These are phyloP conservation scores for Leptinotarsa tumamoca DNA, from an alignment of 2,888 invertebrate genomes.

Conservation along the genomic window DNA sequence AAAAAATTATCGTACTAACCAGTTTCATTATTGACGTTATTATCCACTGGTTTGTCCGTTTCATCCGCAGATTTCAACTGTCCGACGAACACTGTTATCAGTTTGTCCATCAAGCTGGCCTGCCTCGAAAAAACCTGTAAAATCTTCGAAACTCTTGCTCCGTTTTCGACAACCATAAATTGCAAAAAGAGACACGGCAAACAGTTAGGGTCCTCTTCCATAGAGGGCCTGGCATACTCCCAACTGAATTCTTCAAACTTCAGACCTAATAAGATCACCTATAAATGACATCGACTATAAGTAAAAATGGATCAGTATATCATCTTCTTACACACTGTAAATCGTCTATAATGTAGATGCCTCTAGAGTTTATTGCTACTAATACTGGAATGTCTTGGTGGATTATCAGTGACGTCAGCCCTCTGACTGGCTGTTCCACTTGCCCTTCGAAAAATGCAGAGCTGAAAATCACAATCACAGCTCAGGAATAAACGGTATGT, in stretches of 20 bases:
- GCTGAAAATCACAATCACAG: conserved; percentile 67
- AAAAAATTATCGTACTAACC: conserved; percentile 53
- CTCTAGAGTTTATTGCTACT: conserved; percentile 87
- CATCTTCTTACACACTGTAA: conserved; percentile 80
- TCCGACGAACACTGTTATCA: conserved; percentile 85
- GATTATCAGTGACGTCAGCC: conserved; percentile 85
- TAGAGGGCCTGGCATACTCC: conserved; percentile 91
- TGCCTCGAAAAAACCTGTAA: conserved; percentile 73
- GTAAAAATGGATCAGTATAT: not conserved
- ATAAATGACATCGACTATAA: conserved; percentile 47
- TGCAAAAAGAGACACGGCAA: conserved; percentile 93
- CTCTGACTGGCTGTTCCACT: conserved; percentile 91
- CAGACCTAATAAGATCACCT: conserved; percentile 87
- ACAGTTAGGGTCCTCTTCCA: conserved; percentile 86
- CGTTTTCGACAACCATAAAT: conserved; percentile 84
- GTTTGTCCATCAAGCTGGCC: conserved; percentile 87
- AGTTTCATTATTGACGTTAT: conserved; percentile 57
- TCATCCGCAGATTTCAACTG: conserved; percentile 73
- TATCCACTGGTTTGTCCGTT: conserved; percentile 62
- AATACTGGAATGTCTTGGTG: conserved; percentile 90
- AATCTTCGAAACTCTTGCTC: conserved; percentile 83
- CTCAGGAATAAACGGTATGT: not conserved
- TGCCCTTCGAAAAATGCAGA: conserved; percentile 96
- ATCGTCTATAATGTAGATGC: conserved; percentile 88
- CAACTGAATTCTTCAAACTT: conserved; percentile 91